Evolutionary conservation across 2,888 invertebrate species (phyloP), one percentile per base, ranked within the genome.

Genomic region (Chirona hameri): DNA sequence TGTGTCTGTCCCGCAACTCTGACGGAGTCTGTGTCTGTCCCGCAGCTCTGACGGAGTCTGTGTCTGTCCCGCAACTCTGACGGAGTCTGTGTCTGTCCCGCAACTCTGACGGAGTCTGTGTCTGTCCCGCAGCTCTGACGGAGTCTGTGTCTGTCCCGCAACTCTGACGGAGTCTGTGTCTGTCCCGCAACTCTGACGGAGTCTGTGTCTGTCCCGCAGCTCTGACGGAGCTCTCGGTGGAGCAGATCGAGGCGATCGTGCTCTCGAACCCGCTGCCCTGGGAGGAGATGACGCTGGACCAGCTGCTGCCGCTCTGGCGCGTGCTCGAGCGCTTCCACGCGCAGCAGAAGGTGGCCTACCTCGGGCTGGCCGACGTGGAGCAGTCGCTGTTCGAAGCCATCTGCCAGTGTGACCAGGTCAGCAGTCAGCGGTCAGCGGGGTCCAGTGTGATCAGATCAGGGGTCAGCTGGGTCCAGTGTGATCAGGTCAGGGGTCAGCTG

Each of bases 221-320:
- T 21, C 55, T 80, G 80, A 52, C 52, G 27, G 80, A 80, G 80
- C 55, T 80, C 29, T 52, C 80, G 18, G 80, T 80, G 80, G 29
- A 52, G 52, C 48, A 55, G 52, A 18, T 80, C 10, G 80, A 80
- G 52, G 80, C 80, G 80, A 80, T 80, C 29, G 80, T 80, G 80
- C 80, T 80, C 12, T 80, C 80, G 15, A 80, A 80, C 55, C 80
- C 80, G 52, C 12, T 18, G 21, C 80, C 80, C 3, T 80, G 79
- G 80, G 80, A 80, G 14, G 80, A 80, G 80, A 55, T 18, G 29
- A 80, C n/a, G 18, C 52, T 80, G 48, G 24, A 48, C 27, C 80
- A 80, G 80, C 55, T 80, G 80, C 27, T 80, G 27, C 80, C 80
- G 1, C 52, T 52, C 27, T 80, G 80, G 80, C 52, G n/a, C 15